Evolutionary conservation across 37 sponge, comb jelly and placozoan genomes (phyloP).

Genomic region (Axinella damicornis): DNA sequence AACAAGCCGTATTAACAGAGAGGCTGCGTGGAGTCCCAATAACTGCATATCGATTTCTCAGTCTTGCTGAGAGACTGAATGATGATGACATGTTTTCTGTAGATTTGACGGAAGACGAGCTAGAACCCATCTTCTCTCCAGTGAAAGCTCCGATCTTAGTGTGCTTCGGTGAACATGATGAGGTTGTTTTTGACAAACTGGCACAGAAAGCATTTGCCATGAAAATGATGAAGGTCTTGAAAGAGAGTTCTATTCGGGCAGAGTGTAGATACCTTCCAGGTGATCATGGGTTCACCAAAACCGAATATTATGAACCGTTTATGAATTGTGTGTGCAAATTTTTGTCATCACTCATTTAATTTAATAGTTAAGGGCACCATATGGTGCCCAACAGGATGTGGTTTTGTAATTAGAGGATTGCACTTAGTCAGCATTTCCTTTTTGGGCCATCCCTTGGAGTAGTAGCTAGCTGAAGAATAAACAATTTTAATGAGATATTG

Average conservation of each 20-base stretch:
- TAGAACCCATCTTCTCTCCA: slow-evolving; percentile 26
- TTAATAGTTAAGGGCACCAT: no score
- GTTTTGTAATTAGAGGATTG: no score
- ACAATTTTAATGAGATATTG: no score
- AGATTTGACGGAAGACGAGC: slow-evolving; percentile 51
- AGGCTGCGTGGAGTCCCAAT: slow-evolving; percentile 36
- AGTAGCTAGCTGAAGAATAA: no score
- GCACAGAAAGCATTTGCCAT: slow-evolving; percentile 31
- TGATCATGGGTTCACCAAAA: slow-evolving; percentile 31
- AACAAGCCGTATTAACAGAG: slow-evolving; percentile 11
- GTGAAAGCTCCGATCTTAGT: slow-evolving; percentile 41
- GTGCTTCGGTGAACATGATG: slow-evolving; percentile 52
- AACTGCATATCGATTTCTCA: slow-evolving; percentile 53
- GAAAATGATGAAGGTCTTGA: slow-evolving; percentile 47
- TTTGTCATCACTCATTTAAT: background rate
- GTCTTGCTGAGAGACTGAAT: slow-evolving; percentile 50
- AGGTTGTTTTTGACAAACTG: slow-evolving; percentile 44
- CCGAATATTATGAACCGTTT: slow-evolving; percentile 33
- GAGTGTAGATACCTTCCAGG: slow-evolving; percentile 41
- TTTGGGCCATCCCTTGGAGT: no score
- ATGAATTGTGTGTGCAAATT: slow-evolving; percentile 34
- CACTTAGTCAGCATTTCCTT: no score
- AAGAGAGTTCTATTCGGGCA: background rate
- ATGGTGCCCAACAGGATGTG: no score
- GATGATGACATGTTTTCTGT: slow-evolving; percentile 69